Percentiles rank a stretch among this genome's conserved stretches.
Evolutionary conservation across 2,113 vertebrate species (phyloP).

Genomic region (Coreoperca whiteheadi): DNA sequence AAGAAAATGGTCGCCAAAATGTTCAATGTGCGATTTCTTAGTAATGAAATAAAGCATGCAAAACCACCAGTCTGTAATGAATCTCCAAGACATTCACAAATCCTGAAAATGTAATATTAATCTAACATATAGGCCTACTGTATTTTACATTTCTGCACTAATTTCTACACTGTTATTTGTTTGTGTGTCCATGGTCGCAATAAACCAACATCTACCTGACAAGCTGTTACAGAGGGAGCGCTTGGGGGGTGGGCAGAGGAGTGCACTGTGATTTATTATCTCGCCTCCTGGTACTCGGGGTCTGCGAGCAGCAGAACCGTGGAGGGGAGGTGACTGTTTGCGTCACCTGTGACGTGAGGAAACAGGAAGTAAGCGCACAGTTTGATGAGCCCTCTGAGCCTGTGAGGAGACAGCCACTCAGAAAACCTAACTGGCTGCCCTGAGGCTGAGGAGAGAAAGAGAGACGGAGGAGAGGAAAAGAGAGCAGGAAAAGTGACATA

Average conservation of each 20-base stretch:
- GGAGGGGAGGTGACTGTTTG: constrained; percentile 44
- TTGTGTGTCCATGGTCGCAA: background rate
- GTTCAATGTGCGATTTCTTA: no score
- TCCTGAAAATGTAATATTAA: background rate
- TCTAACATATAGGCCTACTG: background rate
- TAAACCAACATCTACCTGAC: constrained; percentile 24
- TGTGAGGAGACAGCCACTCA: constrained; percentile 73
- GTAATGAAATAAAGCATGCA: background rate
- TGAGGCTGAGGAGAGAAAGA: constrained; percentile 32
- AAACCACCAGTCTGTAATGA: background rate
- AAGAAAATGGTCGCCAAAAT: background rate
- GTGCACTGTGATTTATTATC: constrained; percentile 62
- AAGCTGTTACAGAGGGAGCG: constrained; percentile 20
- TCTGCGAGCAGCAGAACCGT: constrained; percentile 26
- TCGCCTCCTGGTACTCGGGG: constrained; percentile 10
- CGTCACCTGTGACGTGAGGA: constrained; percentile 50
- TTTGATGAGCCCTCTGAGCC: constrained; percentile 73
- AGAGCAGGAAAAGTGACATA: constrained; percentile 12
- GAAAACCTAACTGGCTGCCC: constrained; percentile 56
- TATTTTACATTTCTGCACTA: background rate
- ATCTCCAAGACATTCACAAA: background rate
- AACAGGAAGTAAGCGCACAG: constrained; percentile 39
- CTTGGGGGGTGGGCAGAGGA: constrained; percentile 2
- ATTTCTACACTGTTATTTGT: background rate
- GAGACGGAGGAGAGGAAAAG: background rate